Conservation (phyloP, 2,888 invertebrate genomes). For the Caenorhabditis plicata region DNA sequence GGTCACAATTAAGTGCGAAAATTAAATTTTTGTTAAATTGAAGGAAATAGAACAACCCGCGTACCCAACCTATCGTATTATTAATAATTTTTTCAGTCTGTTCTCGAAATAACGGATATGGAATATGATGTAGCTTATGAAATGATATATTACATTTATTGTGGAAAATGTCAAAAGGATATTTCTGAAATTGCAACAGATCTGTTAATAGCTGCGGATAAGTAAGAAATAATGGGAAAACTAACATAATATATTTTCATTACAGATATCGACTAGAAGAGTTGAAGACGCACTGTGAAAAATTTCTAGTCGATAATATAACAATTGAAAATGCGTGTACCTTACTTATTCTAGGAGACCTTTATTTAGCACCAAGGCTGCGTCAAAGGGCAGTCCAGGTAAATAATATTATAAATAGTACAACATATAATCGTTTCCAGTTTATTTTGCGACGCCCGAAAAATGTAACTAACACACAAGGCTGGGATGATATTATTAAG, state of each 20-base stretch:
- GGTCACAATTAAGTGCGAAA: too few species aligned
- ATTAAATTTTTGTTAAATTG: too few species aligned
- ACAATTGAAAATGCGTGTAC: constrained; percentile 62
- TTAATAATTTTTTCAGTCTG: constrained; percentile 41
- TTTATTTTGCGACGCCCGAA: constrained; percentile 59
- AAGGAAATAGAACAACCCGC: too few species aligned
- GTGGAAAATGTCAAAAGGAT: constrained; percentile 57
- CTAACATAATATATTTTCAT: not conserved
- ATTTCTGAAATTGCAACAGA: constrained; percentile 63
- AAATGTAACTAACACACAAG: constrained; percentile 46
- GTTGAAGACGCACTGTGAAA: constrained; percentile 54
- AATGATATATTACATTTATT: constrained; percentile 65
- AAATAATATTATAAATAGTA: not conserved
- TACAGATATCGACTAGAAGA: constrained; percentile 53
- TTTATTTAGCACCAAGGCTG: constrained; percentile 53
- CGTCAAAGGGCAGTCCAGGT: constrained; percentile 54
- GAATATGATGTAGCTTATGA: constrained; percentile 63
- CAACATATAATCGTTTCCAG: constrained; percentile 23
- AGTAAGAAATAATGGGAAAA: constrained; percentile 38
- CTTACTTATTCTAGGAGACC: constrained; percentile 62
- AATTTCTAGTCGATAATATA: constrained; percentile 54
- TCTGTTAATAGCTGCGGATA: constrained; percentile 65
- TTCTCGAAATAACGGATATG: constrained; percentile 61
- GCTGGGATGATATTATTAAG: constrained; percentile 52
- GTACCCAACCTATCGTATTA: too few species aligned